phyloP scores from a whole-genome alignment of 2,113 vertebrate species.

The Coracopsis vasa region DNA sequence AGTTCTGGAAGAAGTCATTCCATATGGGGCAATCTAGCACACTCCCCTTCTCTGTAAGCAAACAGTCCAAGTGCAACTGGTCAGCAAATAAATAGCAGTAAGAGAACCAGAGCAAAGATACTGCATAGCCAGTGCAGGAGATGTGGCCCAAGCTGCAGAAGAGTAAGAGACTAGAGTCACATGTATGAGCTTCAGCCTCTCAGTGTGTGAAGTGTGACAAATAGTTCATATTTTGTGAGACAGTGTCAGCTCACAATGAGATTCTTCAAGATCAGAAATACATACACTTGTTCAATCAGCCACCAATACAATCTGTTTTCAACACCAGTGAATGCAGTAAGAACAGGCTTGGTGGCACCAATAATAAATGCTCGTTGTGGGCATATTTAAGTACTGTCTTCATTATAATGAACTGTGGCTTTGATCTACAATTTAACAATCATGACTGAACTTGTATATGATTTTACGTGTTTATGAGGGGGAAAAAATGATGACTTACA shows the following conservation, averaged over 20 bases:
- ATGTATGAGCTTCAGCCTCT: fast-evolving
- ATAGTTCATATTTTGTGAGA: background rate
- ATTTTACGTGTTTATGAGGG: background rate
- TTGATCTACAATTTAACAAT: slow-evolving; percentile 9
- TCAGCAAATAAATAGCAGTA: background rate
- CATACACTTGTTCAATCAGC: background rate
- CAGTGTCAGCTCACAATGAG: background rate
- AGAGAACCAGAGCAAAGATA: background rate
- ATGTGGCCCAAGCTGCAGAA: background rate
- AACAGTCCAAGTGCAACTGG: background rate
- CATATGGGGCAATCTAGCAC: background rate
- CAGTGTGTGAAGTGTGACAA: background rate
- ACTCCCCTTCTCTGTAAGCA: background rate
- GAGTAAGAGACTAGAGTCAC: background rate
- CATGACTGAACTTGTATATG: slow-evolving; percentile 32
- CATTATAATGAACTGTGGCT: background rate
- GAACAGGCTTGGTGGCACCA: background rate
- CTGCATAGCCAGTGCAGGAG: fast-evolving
- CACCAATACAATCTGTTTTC: background rate
- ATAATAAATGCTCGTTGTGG: background rate
- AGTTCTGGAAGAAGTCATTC: background rate
- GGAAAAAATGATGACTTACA: background rate
- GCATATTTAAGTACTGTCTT: background rate
- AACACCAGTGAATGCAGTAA: background rate
- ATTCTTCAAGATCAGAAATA: background rate